These are phyloP conservation scores for Semnornis frantzii DNA, from an alignment of 2,113 vertebrate species.

Conservation along the genomic window DNA sequence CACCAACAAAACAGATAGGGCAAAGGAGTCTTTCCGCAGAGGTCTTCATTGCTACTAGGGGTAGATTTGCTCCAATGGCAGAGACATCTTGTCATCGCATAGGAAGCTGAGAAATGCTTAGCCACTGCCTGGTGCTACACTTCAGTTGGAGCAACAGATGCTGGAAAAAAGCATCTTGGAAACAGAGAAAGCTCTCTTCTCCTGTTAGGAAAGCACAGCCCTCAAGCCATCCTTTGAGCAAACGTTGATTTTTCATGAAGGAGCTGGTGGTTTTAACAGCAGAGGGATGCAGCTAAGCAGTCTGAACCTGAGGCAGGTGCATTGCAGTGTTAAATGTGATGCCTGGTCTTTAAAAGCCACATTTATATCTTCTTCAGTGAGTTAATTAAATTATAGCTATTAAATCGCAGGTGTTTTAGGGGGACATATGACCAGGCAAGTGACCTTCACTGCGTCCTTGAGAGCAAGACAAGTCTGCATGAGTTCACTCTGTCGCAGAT, in stretches of 20 bases:
- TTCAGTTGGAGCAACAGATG: fast-evolving
- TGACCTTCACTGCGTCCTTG: fast-evolving
- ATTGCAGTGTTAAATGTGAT: fast-evolving
- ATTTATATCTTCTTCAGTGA: not conserved
- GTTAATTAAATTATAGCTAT: not conserved
- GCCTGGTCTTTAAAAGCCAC: not conserved
- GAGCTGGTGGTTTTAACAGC: fast-evolving
- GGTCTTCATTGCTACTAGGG: fast-evolving
- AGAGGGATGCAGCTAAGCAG: fast-evolving
- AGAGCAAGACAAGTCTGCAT: fast-evolving
- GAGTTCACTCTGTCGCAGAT: fast-evolving
- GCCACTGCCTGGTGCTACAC: fast-evolving
- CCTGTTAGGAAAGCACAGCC: not conserved
- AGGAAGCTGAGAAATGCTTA: not conserved
- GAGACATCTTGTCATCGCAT: fast-evolving
- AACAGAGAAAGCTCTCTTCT: fast-evolving
- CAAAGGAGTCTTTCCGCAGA: fast-evolving
- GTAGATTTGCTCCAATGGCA: not conserved
- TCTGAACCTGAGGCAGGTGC: fast-evolving
- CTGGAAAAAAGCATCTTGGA: not conserved
- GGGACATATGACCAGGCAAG: fast-evolving
- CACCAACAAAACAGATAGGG: not conserved
- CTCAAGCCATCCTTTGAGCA: fast-evolving
- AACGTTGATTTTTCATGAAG: fast-evolving
- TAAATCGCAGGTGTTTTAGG: not conserved